Evolutionary conservation across 2,888 invertebrate genomes (phyloP).

Genomic region (Mechanitis mazaeus): DNA sequence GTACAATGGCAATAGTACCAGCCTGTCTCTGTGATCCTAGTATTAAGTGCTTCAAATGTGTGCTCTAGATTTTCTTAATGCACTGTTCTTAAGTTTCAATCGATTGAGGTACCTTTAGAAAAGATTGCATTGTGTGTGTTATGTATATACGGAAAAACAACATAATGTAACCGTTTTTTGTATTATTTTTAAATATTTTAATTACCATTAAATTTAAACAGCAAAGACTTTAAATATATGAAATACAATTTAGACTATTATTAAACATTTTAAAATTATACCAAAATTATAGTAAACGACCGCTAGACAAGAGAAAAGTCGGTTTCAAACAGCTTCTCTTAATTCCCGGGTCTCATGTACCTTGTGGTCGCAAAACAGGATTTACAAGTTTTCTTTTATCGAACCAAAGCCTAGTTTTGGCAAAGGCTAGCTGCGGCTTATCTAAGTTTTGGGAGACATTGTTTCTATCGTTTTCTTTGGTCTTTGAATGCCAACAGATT

Average conservation of each 20-base stretch:
- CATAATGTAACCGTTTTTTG: no score
- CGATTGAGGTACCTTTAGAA: slow-evolving; percentile 6
- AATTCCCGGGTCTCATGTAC: slow-evolving; percentile 50
- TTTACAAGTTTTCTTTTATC: slow-evolving; percentile 70
- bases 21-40: slow-evolving; percentile 45
- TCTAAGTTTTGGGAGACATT: slow-evolving; percentile 38
- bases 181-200: no score
- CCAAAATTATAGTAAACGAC: neutral
- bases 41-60: slow-evolving; percentile 34
- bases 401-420: slow-evolving; percentile 59
- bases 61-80: slow-evolving; percentile 22
- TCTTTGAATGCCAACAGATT: slow-evolving; percentile 15
- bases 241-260: neutral
- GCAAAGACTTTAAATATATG: neutral
- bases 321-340: slow-evolving; percentile 33
- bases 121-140: neutral
- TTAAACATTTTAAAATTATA: neutral
- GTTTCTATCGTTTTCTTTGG: slow-evolving; percentile 28
- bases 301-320: slow-evolving; percentile 25
- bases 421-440: slow-evolving; percentile 43
- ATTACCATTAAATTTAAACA: no score
- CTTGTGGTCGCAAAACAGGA: slow-evolving; percentile 59
- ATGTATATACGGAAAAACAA: neutral
- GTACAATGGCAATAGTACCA: slow-evolving; percentile 58
- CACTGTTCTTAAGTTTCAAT: slow-evolving; percentile 11